phyloP scores from a whole-genome alignment of 1,140 invertebrate species.

The Latrodectus geometricus region DNA sequence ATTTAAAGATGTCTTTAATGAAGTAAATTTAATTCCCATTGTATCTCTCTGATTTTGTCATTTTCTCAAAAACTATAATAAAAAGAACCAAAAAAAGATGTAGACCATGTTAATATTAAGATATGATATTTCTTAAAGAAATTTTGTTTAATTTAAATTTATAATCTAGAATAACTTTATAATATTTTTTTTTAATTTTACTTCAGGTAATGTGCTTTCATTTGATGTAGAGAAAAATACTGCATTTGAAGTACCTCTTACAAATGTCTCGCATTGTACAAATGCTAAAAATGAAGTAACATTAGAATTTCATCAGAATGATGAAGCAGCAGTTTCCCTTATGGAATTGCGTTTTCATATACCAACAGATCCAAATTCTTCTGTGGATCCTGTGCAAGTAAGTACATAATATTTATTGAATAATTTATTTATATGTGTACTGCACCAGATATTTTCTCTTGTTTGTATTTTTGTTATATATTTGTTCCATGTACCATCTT shows the following conservation, averaged over 20 bases:
- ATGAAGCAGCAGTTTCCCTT: constrained; percentile 95
- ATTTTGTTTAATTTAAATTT: too few species aligned
- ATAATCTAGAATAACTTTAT: too few species aligned
- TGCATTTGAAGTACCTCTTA: constrained; percentile 96
- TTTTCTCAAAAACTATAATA: too few species aligned
- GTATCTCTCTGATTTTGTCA: too few species aligned
- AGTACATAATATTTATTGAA: background rate
- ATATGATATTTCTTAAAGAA: background rate
- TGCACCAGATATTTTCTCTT: background rate
- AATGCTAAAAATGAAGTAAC: constrained; percentile 99
- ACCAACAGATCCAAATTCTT: constrained; percentile 84
- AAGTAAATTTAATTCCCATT: too few species aligned
- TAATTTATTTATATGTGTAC: background rate
- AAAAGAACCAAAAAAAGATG: too few species aligned
- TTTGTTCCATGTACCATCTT: too few species aligned
- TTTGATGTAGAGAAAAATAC: constrained; percentile 89
- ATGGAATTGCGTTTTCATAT: constrained; percentile 99
- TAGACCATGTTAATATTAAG: too few species aligned
- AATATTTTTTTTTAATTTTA: background rate
- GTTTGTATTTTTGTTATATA: background rate
- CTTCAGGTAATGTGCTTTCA: constrained; percentile 82
- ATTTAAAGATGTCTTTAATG: too few species aligned
- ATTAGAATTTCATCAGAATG: constrained; percentile 98
- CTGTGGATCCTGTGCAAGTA: constrained; percentile 85
- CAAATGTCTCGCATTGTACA: constrained; percentile 95